These are phyloP conservation scores for Peribatodes rhomboidaria DNA, from an alignment of 2,888 invertebrate genomes.

Conservation along the genomic window DNA sequence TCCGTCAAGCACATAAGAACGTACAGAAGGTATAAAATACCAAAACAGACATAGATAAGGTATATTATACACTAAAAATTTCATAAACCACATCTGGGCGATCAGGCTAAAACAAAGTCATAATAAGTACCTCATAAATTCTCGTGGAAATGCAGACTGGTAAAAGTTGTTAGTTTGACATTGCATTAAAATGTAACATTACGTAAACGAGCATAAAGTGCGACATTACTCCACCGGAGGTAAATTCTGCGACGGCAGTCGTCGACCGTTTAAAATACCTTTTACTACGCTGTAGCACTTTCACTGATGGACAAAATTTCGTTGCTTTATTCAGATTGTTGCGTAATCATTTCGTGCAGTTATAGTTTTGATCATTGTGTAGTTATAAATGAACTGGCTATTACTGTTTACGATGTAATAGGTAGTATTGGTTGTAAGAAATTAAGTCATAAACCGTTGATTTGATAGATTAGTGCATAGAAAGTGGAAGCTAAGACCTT, in stretches of 20 bases:
- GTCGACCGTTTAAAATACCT: slow-evolving; percentile 62
- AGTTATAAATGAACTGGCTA: slow-evolving; percentile 21
- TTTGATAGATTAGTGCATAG: slow-evolving; percentile 41
- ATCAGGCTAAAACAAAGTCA: background rate
- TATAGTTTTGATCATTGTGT: slow-evolving; percentile 62
- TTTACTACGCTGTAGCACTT: slow-evolving; percentile 65
- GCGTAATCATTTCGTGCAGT: slow-evolving; percentile 65
- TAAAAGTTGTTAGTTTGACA: slow-evolving; percentile 25
- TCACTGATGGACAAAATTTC: slow-evolving; percentile 71
- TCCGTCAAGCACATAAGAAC: too few species aligned
- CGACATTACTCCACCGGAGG: slow-evolving; percentile 29
- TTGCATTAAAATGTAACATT: slow-evolving; percentile 37
- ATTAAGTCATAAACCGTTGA: slow-evolving; percentile 26
- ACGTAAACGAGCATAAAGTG: slow-evolving; percentile 43
- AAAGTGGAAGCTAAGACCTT: slow-evolving; percentile 21
- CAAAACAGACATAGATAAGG: too few species aligned
- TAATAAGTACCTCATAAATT: background rate
- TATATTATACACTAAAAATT: too few species aligned
- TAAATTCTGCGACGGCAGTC: slow-evolving; percentile 43
- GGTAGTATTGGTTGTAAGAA: slow-evolving; percentile 3
- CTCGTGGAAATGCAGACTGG: too few species aligned
- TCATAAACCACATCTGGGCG: too few species aligned
- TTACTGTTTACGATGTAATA: slow-evolving; percentile 16
- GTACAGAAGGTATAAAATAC: too few species aligned
- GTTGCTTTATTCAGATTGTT: slow-evolving; percentile 61